Base-by-base conservation (phyloP, 2,888 invertebrate species). In the Heliconius cydno region DNA sequence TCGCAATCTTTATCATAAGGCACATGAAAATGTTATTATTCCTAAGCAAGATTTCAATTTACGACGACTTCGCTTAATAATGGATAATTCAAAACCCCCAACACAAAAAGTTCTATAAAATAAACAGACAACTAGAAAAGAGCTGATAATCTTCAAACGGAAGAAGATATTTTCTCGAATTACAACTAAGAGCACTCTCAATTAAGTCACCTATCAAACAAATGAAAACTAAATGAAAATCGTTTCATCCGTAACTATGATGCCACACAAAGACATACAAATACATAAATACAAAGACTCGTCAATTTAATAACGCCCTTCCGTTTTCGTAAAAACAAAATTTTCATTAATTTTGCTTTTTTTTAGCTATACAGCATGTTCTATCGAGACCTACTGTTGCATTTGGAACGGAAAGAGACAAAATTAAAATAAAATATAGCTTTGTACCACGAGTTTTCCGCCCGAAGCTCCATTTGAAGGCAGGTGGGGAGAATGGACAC, bases 401-500 rank as follows among this genome's bases (percentile, higher is more conserved):
- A 10, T 41, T 68, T 41, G 68, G 68, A 12, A 68, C 68, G n/a
- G 68, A 68, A n/a, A 68, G 68, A 68, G 68, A 68, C n/a, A 68
- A 41, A 68, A 41, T 68, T 25, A 68, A 68, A 25, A 68, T 68
- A 22, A 68, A 41, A 41, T 68, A 68, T 38, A 68, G 41, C 41
- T 1, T 68, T 13, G n/a, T 68, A 12, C 68, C 68, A 41, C 22
- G n/a, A 41, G 41, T 12, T 7, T 9, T 68, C 12, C 68, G 13
- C 6, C 68, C 68, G 7, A 41, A 34, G 9, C 38, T 68, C 13
- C 6, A 41, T 38, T n/a, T 68, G 13, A 41, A 41, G 7, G 68
- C 38, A 3, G n/a, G 41, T 13, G 41, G n/a, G 22, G n/a, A 68
- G 13, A 38, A n/a, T 22, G 5, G n/a, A 6, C 25, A 41, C 38